A percentile compares a stretch with the other conserved stretches of the same genome.
phyloP scores from a whole-genome alignment of 2,797 vertebrate genomes.

The Bovichtus variegatus region DNA sequence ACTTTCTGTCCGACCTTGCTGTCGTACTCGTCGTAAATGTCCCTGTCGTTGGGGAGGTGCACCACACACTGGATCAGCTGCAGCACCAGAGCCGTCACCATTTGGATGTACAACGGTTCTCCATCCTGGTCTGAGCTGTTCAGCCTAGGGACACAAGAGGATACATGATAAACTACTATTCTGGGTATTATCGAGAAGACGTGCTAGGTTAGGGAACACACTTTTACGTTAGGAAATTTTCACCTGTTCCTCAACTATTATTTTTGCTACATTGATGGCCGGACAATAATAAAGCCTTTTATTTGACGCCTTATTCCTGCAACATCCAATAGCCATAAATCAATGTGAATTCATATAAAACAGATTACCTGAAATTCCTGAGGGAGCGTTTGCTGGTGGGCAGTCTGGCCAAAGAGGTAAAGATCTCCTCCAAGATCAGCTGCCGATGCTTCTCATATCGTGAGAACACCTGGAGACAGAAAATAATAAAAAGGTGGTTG shows the following conservation, averaged over 20 bases:
- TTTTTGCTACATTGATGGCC: not conserved
- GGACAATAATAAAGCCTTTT: not conserved
- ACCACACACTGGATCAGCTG: slow-evolving; percentile 98
- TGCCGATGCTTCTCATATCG: slow-evolving; percentile 98
- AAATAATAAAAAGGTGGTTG: not conserved
- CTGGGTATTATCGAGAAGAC: not conserved
- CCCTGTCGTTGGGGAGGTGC: slow-evolving; percentile 93
- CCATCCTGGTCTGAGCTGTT: slow-evolving; percentile 97
- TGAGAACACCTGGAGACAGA: slow-evolving; percentile 91
- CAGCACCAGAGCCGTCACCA: slow-evolving; percentile 97
- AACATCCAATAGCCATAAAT: not conserved
- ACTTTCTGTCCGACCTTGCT: slow-evolving; percentile 86
- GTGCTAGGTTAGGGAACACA: not conserved
- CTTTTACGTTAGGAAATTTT: not conserved
- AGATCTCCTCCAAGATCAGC: slow-evolving; percentile 97
- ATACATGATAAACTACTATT: not conserved
- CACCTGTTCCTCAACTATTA: not conserved
- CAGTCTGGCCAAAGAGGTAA: slow-evolving; percentile 96
- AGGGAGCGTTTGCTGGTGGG: slow-evolving; percentile 98
- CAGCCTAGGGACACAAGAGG: slow-evolving; percentile 82
- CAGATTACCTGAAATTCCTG: slow-evolving; percentile 95
- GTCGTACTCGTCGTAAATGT: slow-evolving; percentile 90
- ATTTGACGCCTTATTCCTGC: not conserved
- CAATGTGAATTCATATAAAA: not conserved
- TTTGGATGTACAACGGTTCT: slow-evolving; percentile 97